Conservation (phyloP, 2,888 invertebrate genomes). For the Lasius fuliginosus region DNA sequence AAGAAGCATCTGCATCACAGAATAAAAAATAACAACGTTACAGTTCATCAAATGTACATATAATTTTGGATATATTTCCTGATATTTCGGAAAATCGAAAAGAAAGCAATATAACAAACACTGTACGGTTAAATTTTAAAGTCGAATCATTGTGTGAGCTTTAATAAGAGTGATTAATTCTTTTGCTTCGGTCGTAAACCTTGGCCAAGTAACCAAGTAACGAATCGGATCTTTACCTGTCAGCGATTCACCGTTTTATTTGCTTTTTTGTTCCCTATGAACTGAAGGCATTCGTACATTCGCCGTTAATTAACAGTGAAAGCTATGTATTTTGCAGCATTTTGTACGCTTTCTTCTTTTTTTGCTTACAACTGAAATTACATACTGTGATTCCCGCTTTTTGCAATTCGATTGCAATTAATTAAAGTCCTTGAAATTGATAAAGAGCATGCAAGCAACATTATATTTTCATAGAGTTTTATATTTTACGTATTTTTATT, state of each 20-base stretch:
- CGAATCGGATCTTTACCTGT: constrained; percentile 33
- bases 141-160: constrained; percentile 26
- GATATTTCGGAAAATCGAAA: neutral
- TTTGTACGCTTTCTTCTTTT: neutral
- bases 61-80: neutral
- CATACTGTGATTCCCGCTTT: neutral
- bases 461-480: no score
- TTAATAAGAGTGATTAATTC: constrained; percentile 24
- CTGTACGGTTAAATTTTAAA: neutral
- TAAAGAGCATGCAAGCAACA: neutral
- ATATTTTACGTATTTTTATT: neutral
- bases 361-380: constrained; percentile 2
- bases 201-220: constrained; percentile 32
- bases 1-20: neutral
- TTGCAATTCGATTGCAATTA: constrained; percentile 16
- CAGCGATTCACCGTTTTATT: constrained; percentile 21
- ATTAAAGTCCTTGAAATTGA: neutral
- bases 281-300: constrained; percentile 25
- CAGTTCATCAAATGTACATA: neutral
- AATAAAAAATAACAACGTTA: neutral
- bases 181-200: constrained; percentile 20
- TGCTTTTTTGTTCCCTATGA: neutral
- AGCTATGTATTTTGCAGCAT: constrained; percentile 13
- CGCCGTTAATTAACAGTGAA: constrained; percentile 33
- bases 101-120: neutral